Evolutionary conservation across 2,797 vertebrate genomes (phyloP), one percentile per base, ranked within the genome.

Genomic region (Rhinophrynus dorsalis): DNA sequence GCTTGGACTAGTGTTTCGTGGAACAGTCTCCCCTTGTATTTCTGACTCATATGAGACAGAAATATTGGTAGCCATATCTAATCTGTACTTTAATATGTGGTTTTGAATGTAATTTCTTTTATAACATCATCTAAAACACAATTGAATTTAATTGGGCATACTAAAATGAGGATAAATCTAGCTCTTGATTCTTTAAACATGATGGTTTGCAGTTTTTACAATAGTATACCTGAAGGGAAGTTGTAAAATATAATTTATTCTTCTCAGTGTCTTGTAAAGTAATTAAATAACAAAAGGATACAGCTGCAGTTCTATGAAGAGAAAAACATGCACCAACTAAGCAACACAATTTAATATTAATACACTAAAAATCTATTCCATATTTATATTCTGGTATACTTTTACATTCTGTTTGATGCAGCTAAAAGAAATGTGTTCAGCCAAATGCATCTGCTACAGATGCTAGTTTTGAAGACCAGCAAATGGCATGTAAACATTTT

Each of bases 41-140:
- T n/a, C n/a, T n/a, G n/a, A n/a, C n/a, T n/a, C n/a, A n/a, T n/a
- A n/a, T 27, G 33, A 61, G 38, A 26, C 18, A 52, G 17, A 26
- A 62, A 33, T 11, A 38, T 23, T 70, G 48, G 20, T 48, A 55
- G 11, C n/a, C 33, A 15, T 37, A 35, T 54, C 38, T 27, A 33
- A 15, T 42, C 47, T 44, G 20, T 69, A 55, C 62, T 38, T 13
- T 47, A 62, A 47, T 51, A 55, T 62, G 48, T 20, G 37, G n/a
- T 23, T 62, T 70, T 32, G 23, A 62, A 54, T 48, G 29, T 62
- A 70, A 70, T 69, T 18, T 33, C 37, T 61, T 69, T 69, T 69
- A 69, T 37, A 18, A 35, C 67, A 51, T 61, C 51, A 61, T 61
- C 54, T 69, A 61, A 69, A 69, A 44, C 67, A 33, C 54, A 70